These are phyloP conservation scores for Cirrhinus mrigala DNA, from an alignment of 2,797 vertebrate species.

Conservation along the genomic window DNA sequence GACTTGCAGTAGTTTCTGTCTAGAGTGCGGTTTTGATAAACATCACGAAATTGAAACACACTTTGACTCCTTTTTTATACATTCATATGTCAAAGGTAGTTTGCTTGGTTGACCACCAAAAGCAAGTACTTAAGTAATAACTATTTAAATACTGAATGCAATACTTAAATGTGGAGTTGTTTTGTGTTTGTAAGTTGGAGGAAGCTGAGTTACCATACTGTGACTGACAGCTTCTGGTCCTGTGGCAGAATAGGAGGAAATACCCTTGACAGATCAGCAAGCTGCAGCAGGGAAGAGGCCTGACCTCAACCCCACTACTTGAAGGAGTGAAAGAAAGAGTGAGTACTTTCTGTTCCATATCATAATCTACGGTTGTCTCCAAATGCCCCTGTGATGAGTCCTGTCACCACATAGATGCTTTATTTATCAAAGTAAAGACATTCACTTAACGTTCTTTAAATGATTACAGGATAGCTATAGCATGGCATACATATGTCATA, in stretches of 20 bases:
- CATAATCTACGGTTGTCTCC: neutral
- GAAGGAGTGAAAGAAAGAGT: constrained; percentile 41
- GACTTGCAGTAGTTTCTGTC: neutral
- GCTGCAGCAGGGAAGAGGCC: constrained; percentile 70
- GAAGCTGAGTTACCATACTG: constrained; percentile 62
- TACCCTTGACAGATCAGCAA: constrained; percentile 78
- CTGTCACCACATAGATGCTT: constrained; percentile 67
- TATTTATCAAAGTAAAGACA: constrained; percentile 65
- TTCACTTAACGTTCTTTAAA: constrained; percentile 26
- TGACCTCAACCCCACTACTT: constrained; percentile 44
- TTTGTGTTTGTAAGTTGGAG: constrained; percentile 49
- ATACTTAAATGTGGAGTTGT: neutral
- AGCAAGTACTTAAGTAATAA: neutral
- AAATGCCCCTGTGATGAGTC: constrained; percentile 57
- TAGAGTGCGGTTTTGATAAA: neutral
- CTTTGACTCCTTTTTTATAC: neutral
- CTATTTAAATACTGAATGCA: neutral
- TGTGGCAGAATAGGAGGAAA: constrained; percentile 78
- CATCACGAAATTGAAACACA: neutral
- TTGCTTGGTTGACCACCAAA: neutral
- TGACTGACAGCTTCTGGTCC: constrained; percentile 71
- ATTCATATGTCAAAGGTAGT: neutral
- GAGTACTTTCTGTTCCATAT: constrained; percentile 20
- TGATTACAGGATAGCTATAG: constrained; percentile 17
- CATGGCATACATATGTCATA: constrained; percentile 18